These are phyloP conservation scores for Miopithecus talapoin DNA, from an alignment of 2,797 vertebrate genomes.

Conservation along the genomic window DNA sequence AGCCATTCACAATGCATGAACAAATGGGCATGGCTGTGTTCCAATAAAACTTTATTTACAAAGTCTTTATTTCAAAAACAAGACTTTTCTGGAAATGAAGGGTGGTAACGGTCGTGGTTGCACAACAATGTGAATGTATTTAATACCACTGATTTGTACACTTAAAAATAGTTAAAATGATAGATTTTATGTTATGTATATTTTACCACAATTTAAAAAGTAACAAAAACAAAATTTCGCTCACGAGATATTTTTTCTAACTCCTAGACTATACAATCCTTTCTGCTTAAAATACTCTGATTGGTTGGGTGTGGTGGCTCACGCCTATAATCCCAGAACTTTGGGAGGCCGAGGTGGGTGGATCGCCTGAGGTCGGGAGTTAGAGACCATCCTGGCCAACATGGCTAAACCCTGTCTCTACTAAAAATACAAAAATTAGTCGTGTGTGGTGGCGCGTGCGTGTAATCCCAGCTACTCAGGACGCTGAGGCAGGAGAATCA, in stretches of 20 bases:
- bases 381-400: too few species aligned
- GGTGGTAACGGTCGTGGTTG: background rate
- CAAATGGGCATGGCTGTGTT: background rate
- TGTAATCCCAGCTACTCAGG: background rate
- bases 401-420: too few species aligned
- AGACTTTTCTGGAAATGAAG: background rate
- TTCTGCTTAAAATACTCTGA: background rate
- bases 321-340: too few species aligned
- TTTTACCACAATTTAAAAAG: conserved; percentile 21
- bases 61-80: background rate
- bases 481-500: background rate
- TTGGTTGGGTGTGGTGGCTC: too few species aligned
- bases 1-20: background rate
- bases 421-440: too few species aligned
- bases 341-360: too few species aligned
- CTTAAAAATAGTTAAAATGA: background rate
- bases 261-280: background rate
- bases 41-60: background rate
- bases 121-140: background rate
- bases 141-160: background rate
- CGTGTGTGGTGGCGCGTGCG: too few species aligned
- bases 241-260: background rate
- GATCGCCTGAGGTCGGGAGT: too few species aligned
- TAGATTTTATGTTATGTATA: background rate
- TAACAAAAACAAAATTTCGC: background rate